Evolutionary conservation across 2,797 vertebrate genomes (phyloP), one percentile per base, ranked within the genome.

Genomic region (Catostomus latipinnis): DNA sequence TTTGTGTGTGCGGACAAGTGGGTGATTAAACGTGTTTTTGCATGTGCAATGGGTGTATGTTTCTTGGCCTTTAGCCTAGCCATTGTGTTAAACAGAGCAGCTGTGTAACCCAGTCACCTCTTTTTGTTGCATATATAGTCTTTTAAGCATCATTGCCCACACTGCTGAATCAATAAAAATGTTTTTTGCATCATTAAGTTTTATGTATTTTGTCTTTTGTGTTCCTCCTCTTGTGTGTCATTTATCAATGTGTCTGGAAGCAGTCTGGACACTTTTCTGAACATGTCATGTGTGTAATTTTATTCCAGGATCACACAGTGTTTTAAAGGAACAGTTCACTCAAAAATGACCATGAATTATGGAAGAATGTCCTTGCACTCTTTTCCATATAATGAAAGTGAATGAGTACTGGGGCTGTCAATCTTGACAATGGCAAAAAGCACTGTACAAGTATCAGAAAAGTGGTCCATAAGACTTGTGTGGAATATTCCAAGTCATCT

Each of bases 1-100:
- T 81, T 87, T 89, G 68, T 89, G 88, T 90, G 87, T 88, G 86
- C 72, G 57, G 22, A 50, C 60, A 80, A 22, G 48, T 72, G 63
- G 46, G 54, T 75, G 81, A 65, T 71, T 65, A 73, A 73, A 22
- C n/a, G 8, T 70, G 54, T 72, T 56, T 78, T 77, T 81, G 57
- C 46, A 43, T 71, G 74, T 56, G 48, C 52, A 1, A 68, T 68
- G 62, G 76, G 72, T 81, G 72, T 72, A 56, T 80, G 79, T 81
- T 49, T 22, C 49, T 83, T 83, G 79, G 82, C 62, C 48, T n/a
- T 54, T 70, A 22, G 49, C 58, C 43, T 9, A 6, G 14, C 10
- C 50, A 8, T 73, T 78, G 62, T 71, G 50, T 60, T 78, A 48
- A 62, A 48, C 50, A 13, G 5, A 45, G 6, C 58, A 56, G 76